These are phyloP conservation scores for Tachina lurida DNA, from an alignment of 2,888 invertebrate species.

Conservation along the genomic window DNA sequence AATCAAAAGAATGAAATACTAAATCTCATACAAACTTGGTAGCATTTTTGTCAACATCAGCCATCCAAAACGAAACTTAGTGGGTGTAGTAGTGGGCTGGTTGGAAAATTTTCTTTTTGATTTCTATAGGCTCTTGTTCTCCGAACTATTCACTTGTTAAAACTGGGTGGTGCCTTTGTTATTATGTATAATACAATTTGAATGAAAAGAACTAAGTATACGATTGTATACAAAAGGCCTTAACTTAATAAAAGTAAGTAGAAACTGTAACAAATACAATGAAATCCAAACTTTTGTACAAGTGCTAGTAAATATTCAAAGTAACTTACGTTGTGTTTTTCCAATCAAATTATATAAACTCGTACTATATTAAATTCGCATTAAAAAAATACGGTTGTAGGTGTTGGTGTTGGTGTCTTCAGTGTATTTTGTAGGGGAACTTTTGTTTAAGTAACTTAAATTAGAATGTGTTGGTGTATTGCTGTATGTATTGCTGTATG, in stretches of 20 bases:
- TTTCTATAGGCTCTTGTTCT: slow-evolving; percentile 60
- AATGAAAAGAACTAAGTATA: slow-evolving; percentile 14
- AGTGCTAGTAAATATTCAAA: neutral
- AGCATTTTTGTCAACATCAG: slow-evolving; percentile 2
- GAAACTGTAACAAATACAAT: slow-evolving; percentile 40
- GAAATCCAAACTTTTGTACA: slow-evolving; percentile 29
- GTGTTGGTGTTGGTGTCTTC: slow-evolving; percentile 47
- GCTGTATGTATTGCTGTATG: neutral
- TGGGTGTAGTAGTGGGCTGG: slow-evolving; percentile 47
- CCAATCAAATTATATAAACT: slow-evolving; percentile 4
- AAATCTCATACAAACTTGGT: neutral
- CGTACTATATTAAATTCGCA: slow-evolving; percentile 52
- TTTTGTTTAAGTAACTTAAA: slow-evolving; percentile 16
- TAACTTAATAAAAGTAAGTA: slow-evolving; percentile 54
- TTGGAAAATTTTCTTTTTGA: slow-evolving; percentile 50
- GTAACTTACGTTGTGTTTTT: slow-evolving; percentile 4
- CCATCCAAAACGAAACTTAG: slow-evolving; percentile 37
- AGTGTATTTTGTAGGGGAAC: slow-evolving; percentile 36
- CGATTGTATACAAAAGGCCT: slow-evolving; percentile 36
- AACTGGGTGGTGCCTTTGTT: slow-evolving; percentile 63
- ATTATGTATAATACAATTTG: neutral
- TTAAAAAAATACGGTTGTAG: slow-evolving; percentile 26
- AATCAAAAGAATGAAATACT: neutral
- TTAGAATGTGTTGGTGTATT: neutral
- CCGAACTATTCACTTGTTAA: slow-evolving; percentile 19